A percentile compares a stretch with the other conserved stretches of the same genome.
Evolutionary conservation across 2,797 vertebrate genomes (phyloP).

Genomic region (Sphenodon punctatus): DNA sequence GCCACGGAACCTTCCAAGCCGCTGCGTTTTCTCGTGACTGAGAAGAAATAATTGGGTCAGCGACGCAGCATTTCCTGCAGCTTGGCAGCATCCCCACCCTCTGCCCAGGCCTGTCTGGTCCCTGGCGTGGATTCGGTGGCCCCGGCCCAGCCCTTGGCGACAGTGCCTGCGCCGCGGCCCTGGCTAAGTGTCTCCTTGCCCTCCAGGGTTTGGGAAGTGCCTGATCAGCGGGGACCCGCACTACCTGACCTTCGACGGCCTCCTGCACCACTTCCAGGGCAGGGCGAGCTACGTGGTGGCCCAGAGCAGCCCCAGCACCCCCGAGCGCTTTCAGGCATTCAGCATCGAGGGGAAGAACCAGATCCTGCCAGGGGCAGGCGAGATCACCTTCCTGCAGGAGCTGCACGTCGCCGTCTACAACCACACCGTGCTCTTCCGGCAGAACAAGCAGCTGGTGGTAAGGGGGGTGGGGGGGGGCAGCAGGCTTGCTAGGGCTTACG

Average conservation of each 20-base stretch:
- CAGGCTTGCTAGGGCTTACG: too few species aligned
- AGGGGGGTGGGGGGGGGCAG: constrained; percentile 12
- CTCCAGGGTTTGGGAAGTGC: constrained; percentile 73
- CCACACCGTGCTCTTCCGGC: constrained; percentile 79
- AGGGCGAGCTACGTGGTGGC: constrained; percentile 77
- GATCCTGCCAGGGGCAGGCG: neutral
- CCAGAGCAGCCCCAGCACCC: constrained; percentile 67
- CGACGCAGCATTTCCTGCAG: too few species aligned
- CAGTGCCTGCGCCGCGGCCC: too few species aligned
- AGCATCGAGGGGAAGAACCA: constrained; percentile 77
- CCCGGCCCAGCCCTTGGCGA: too few species aligned
- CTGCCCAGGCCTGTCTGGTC: too few species aligned
- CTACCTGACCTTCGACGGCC: constrained; percentile 81
- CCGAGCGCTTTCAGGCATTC: constrained; percentile 73
- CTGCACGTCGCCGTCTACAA: constrained; percentile 82
- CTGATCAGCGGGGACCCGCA: constrained; percentile 72
- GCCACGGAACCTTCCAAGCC: too few species aligned
- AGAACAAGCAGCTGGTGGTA: constrained; percentile 74
- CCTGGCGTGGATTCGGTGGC: neutral
- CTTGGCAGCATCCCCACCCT: too few species aligned
- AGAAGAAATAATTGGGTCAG: too few species aligned
- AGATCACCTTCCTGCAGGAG: constrained; percentile 60
- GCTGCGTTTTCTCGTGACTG: too few species aligned
- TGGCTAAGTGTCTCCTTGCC: too few species aligned
- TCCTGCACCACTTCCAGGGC: constrained; percentile 80